Percentiles rank a stretch among this genome's conserved stretches.
phyloP scores from a whole-genome alignment of 2,797 vertebrate genomes.

The Notolepis coatsorum region DNA sequence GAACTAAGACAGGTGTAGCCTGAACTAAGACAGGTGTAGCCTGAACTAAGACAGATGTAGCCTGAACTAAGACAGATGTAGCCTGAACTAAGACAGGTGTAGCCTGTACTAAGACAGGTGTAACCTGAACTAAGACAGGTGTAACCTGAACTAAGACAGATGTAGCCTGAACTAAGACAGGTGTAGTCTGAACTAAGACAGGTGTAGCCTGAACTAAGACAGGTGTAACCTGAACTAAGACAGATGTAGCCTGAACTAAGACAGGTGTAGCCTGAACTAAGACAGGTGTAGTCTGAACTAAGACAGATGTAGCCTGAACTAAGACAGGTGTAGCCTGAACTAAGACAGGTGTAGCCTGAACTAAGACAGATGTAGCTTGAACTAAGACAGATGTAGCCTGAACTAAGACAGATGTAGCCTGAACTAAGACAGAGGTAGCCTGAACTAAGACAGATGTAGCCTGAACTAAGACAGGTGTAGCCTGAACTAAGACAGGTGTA shows the following conservation, averaged over 20 bases:
- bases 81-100: too few relatives aligned
- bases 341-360: neutral
- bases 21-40: constrained; percentile 5
- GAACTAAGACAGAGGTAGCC: too few relatives aligned
- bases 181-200: too few relatives aligned
- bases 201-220: neutral
- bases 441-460: neutral
- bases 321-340: constrained; percentile 4
- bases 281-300: constrained; percentile 8
- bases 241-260: constrained; percentile 5
- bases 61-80: constrained; percentile 5
- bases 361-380: constrained; percentile 8
- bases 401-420: constrained; percentile 9
- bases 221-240: neutral
- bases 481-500: too few relatives aligned
- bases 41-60: neutral
- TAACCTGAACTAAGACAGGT: neutral
- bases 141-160: neutral
- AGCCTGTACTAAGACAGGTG: neutral
- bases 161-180: neutral
- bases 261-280: neutral
- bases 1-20: neutral
- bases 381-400: neutral
- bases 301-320: neutral
- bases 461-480: constrained; percentile 5